Base-by-base conservation (phyloP, 2,113 vertebrate genomes). In the Pterophyllum scalare region DNA sequence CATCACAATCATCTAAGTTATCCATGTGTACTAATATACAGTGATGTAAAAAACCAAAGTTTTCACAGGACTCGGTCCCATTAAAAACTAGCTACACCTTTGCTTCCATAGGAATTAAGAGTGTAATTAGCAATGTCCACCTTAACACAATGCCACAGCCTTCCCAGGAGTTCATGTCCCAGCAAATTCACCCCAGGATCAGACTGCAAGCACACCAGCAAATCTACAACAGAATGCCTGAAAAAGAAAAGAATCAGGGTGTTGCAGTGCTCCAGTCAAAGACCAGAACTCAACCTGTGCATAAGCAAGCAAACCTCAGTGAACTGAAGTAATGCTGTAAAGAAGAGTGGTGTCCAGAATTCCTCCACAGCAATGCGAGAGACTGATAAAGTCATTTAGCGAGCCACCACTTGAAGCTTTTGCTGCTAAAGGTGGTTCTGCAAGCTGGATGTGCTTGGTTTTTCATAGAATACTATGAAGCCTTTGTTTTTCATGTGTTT, bases 311-410 rank as follows among this genome's bases (percentile, higher is more conserved):
- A 59, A 31, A 8, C 60, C 1, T 62, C 13, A 35, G 38, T 14
- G 33, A 14, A 14, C 33, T 38, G 61, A 5, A 64, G 61, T 6
- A 6, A 3, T 11, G 15, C n/a, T 40, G 7, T 24, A 40, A 9
- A 40, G 20, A 22, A 40, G 12, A 38, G 20, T 7, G 13, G 60
- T 28, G 28, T 33, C 31, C 7, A 22, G 12, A 64, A 35, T 0
- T 40, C 20, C 0, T 40, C 0, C 35, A 64, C 35, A 64, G 20
- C 0, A 4, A 64, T 24, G 20, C 40, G 61, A 64, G 20, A n/a
- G 35, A 61, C 10, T 35, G 2, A 35, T 61, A 15, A 38, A 10
- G 40, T 0, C 0, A 1, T 65, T 1, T 15, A 43, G 2, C 40
- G 40, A 46, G 43, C 43, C 2, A 46, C 2, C 14, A 5, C 43